Base-by-base conservation (phyloP, 2,113 vertebrate species). In the Scophthalmus maximus region DNA sequence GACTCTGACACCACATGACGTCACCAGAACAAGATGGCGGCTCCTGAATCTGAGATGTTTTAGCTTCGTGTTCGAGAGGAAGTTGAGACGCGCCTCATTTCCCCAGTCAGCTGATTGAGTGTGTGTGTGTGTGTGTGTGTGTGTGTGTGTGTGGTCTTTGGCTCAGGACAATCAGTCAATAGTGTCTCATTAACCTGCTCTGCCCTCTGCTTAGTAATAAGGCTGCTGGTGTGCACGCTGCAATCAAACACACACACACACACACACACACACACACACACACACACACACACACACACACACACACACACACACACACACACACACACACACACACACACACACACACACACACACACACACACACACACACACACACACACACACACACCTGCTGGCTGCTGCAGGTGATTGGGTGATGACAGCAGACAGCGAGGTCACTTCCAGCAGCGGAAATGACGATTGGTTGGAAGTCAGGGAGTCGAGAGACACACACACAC, bases 151-250 rank as follows among this genome's bases (percentile, higher is more conserved):
- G 30, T 38, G 52, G 59, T 65, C 27, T 75, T 29, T 73, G 77
- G 69, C 69, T 56, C 30, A 18, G 53, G 56, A 72, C 62, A 68
- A 62, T 72, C 50, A 62, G 73, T 81, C 73, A 81, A 76, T 76
- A 76, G 72, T 66, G 78, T 76, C 66, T 81, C 73, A 81, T 81
- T 81, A 81, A 81, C 79, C 79, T 68, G 79, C 49, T 42, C 36
- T 61, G 61, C 55, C 62, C 79, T 81, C 73, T 67, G 72, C 38
- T 53, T 81, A 46, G 78, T 81, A 81, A 81, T 76, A 81, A 70
- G 78, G 71, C 78, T 76, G 78, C 67, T 76, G 60, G 77, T 79
- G 64, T 63, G 64, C 44, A 63, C 17, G 1, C 40, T 79, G 64
- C 69, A 73, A 63, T 80, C 53, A 65, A 63, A 74, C 34, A 40